phyloP scores from a whole-genome alignment of 1,140 invertebrate species.

The Odontomachus brunneus region DNA sequence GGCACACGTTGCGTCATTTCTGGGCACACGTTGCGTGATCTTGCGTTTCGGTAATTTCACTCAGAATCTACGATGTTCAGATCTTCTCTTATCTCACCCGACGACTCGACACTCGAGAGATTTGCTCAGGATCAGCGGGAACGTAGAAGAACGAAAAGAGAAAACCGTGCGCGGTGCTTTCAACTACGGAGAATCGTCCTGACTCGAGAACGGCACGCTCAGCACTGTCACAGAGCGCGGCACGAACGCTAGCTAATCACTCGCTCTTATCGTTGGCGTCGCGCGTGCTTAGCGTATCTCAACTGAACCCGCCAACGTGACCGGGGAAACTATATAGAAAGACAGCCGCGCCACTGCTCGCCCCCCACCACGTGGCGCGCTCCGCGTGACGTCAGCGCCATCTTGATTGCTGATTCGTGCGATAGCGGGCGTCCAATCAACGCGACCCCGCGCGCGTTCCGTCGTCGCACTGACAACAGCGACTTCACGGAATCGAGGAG shows the following conservation, averaged over 20 bases:
- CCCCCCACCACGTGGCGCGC: slow-evolving; percentile 47
- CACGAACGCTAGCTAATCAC: not conserved
- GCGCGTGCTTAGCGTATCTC: slow-evolving; percentile 57
- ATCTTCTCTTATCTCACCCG: not conserved
- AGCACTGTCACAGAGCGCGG: slow-evolving; percentile 58
- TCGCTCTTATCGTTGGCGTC: not conserved
- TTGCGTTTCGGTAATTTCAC: slow-evolving; percentile 50
- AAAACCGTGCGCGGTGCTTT: not conserved
- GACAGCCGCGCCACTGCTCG: slow-evolving; percentile 31
- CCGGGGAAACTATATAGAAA: slow-evolving; percentile 78
- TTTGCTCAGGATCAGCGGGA: not conserved
- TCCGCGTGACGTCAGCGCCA: slow-evolving; percentile 76
- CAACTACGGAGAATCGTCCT: not conserved
- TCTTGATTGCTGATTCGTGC: slow-evolving; percentile 76
- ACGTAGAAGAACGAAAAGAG: not conserved
- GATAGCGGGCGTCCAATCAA: slow-evolving; percentile 74
- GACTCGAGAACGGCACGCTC: not conserved
- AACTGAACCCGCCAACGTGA: slow-evolving; percentile 79
- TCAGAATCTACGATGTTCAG: too few relatives aligned
- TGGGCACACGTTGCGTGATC: slow-evolving; percentile 79
- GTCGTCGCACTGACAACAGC: slow-evolving; percentile 28
- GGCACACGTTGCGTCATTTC: slow-evolving; percentile 81
- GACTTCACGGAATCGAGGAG: slow-evolving; percentile 61
- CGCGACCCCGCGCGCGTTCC: slow-evolving; percentile 18
- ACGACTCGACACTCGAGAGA: not conserved